phyloP scores from a whole-genome alignment of 2,888 invertebrate species.

The Morinoia aosen region DNA sequence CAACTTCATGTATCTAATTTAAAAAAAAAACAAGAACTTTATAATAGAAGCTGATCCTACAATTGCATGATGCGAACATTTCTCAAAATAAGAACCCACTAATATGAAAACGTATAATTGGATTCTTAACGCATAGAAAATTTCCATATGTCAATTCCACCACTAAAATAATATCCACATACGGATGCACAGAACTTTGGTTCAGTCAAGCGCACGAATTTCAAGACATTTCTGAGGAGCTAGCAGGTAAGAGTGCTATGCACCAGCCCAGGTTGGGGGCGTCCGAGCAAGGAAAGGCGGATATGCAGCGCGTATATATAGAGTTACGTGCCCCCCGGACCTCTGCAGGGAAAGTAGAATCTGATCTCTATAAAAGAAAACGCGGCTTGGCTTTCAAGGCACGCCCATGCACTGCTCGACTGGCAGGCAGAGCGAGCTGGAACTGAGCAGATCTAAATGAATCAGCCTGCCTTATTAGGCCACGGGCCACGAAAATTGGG shows the following conservation, averaged over 20 bases:
- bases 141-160: neutral
- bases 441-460: neutral
- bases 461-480: neutral
- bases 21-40: too few species aligned
- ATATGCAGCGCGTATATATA: neutral
- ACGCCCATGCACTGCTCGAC: neutral
- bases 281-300: neutral
- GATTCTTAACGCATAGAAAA: neutral
- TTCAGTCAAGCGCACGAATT: neutral
- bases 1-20: neutral
- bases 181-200: neutral
- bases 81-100: too few species aligned
- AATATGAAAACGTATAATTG: too few species aligned
- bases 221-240: neutral
- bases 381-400: neutral
- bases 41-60: too few species aligned
- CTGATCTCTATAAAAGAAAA: slow-evolving; percentile 25
- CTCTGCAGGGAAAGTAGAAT: neutral
- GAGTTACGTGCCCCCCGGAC: neutral
- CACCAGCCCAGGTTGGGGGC: neutral
- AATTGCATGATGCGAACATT: neutral
- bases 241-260: neutral
- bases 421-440: neutral
- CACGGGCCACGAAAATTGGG: too few species aligned
- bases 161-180: neutral